Percentiles rank a stretch among this genome's conserved stretches.
phyloP scores from a whole-genome alignment of 2,113 vertebrate species.

The Sylvietta virens region DNA sequence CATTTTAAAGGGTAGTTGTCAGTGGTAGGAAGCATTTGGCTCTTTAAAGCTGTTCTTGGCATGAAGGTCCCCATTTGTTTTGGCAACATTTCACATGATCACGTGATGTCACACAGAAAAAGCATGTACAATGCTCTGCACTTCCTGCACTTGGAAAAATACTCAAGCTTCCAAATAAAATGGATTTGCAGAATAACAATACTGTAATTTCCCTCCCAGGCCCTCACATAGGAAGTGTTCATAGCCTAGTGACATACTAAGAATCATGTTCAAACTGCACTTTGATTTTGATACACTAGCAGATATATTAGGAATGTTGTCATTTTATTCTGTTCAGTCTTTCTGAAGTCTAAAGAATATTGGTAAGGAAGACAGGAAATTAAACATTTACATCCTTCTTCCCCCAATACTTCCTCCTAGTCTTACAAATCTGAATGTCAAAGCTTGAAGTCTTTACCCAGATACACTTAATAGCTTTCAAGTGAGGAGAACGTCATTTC shows the following conservation, averaged over 20 bases:
- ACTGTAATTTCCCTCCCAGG: fast-evolving
- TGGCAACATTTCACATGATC: not conserved
- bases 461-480: not conserved
- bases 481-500: not conserved
- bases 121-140: not conserved
- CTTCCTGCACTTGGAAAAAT: not conserved
- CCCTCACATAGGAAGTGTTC: not conserved
- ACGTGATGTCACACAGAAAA: not conserved
- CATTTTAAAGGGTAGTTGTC: not conserved
- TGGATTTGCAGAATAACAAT: not conserved
- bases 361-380: not conserved
- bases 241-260: not conserved
- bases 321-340: not conserved
- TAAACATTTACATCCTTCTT: conserved; percentile 1
- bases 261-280: not conserved
- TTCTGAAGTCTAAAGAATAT: not conserved
- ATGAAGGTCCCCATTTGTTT: not conserved
- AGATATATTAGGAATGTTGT: not conserved
- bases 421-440: not conserved
- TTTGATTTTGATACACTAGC: not conserved
- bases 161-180: not conserved
- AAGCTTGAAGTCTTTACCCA: not conserved
- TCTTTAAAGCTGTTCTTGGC: not conserved
- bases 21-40: not conserved
- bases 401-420: not conserved